Conservation (phyloP, 2,797 vertebrate species). For the Brachyrhaphis roseni region DNA sequence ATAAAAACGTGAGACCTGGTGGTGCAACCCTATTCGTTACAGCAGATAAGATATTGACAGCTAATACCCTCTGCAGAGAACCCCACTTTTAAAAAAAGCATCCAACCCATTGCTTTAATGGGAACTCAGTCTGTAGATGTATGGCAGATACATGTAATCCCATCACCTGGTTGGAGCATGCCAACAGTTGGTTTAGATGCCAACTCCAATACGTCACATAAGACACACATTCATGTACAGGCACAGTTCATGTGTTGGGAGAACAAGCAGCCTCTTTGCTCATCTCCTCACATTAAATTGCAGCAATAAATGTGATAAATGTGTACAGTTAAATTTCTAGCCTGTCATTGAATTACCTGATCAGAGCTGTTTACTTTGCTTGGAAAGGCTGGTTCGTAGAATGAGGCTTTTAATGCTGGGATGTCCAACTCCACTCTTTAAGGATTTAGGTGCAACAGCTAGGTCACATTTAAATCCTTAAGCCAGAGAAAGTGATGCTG, state of each 20-base stretch:
- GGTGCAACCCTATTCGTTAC: neutral
- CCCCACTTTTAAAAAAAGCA: neutral
- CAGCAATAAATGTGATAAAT: neutral
- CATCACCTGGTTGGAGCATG: neutral
- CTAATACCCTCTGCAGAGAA: neutral
- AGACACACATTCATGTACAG: neutral
- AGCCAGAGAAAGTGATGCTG: neutral
- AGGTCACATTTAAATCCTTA: no score
- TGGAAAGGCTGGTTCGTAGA: neutral
- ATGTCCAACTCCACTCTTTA: neutral
- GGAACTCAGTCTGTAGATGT: neutral
- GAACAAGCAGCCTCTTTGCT: neutral
- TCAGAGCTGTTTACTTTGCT: neutral
- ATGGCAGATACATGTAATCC: neutral
- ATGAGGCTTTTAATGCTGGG: neutral
- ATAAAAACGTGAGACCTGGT: neutral
- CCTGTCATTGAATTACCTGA: neutral
- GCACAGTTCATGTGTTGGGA: neutral
- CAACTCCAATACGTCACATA: neutral
- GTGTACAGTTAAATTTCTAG: neutral
- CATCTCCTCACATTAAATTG: neutral
- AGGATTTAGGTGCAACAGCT: neutral
- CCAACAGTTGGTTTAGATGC: neutral
- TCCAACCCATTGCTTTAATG: no score
- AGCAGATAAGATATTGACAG: neutral